Evolutionary conservation across 2,113 vertebrate genomes (phyloP), one percentile per base, ranked within the genome.

Genomic region (Naja naja): DNA sequence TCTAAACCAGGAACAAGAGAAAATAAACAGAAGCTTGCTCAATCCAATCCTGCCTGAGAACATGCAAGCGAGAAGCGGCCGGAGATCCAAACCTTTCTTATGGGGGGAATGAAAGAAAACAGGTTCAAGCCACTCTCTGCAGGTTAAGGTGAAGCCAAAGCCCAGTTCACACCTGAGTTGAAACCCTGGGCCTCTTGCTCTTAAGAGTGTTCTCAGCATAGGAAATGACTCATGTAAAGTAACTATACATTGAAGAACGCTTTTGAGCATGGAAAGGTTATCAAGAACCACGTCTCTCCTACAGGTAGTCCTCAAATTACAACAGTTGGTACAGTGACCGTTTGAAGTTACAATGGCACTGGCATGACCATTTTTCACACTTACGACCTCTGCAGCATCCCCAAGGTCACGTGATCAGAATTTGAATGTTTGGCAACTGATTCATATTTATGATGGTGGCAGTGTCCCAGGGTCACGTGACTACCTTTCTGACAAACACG

Each of bases 71-170:
- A 22, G 56, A 55, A 39, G 11, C 85, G 88, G 25, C 53, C 4
- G 39, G 16, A 91, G 93, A 16, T 52, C 25, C 23, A 1, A 39
- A 45, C 52, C 58, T 88, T 88, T 74, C 52, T 64, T 9, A 0
- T 25, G 54, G 3, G 20, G 20, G 53, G 23, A 20, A 20, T 18
- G 27, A 47, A 27, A 52, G 20, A 39, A 94, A 92, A 94, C 94
- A 20, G 45, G 49, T 94, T 94, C 91, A 93, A 91, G 81, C 96
- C 88, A 27, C 11, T 47, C 87, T 64, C 0, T 4, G 74, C 55
- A 69, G 93, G 95, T 88, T 93, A 93, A 90, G 94, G 88, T 53
- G 39, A 10, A 25, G 3, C 4, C 47, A 39, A 34, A 52, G 0
- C 54, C 81, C 11, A 1, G 1, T 11, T 39, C 56, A 5, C 10